Conservation (phyloP, 37 sponge, comb jelly and placozoan genomes). For the Theonella swinhoei region DNA sequence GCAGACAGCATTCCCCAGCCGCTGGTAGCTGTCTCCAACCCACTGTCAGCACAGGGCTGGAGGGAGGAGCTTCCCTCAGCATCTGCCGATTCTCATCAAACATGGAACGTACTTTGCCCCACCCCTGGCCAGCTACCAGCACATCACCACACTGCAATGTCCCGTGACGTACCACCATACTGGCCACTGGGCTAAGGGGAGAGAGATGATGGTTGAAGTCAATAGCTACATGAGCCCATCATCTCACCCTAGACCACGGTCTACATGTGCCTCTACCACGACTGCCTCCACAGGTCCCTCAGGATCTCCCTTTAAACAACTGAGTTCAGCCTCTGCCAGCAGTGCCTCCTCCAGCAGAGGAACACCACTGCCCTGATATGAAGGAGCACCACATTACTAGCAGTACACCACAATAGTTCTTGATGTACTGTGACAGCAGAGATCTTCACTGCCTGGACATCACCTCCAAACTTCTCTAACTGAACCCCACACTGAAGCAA, state of each 20-base stretch:
- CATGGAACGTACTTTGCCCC: conserved; percentile 71
- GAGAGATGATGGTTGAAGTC: background rate
- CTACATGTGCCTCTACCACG: conserved; percentile 62
- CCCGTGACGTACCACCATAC: conserved; percentile 74
- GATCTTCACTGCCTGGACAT: conserved; percentile 80
- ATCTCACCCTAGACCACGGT: conserved; percentile 71
- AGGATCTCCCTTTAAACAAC: conserved; percentile 60
- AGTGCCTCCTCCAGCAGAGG: conserved; percentile 74
- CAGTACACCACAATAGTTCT: background rate
- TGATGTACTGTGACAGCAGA: conserved; percentile 77
- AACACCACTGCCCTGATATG: conserved; percentile 48
- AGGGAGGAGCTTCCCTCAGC: conserved; percentile 50
- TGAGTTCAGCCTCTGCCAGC: conserved; percentile 66
- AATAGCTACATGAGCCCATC: background rate
- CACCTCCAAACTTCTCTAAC: conserved; percentile 86
- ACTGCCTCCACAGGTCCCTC: conserved; percentile 68
- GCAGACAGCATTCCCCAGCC: conserved; percentile 67
- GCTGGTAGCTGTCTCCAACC: conserved; percentile 80
- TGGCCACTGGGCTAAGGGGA: conserved; percentile 61
- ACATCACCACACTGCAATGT: conserved; percentile 55
- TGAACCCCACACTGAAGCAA: conserved; percentile 78
- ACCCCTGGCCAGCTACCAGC: conserved; percentile 60
- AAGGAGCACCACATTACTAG: too few species aligned
- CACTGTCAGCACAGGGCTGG: conserved; percentile 67
- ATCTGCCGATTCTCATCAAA: conserved; percentile 26